Evolutionary conservation across 2,113 vertebrate species (phyloP), one percentile per base, ranked within the genome.

Genomic region (Pogonocichla stellata): DNA sequence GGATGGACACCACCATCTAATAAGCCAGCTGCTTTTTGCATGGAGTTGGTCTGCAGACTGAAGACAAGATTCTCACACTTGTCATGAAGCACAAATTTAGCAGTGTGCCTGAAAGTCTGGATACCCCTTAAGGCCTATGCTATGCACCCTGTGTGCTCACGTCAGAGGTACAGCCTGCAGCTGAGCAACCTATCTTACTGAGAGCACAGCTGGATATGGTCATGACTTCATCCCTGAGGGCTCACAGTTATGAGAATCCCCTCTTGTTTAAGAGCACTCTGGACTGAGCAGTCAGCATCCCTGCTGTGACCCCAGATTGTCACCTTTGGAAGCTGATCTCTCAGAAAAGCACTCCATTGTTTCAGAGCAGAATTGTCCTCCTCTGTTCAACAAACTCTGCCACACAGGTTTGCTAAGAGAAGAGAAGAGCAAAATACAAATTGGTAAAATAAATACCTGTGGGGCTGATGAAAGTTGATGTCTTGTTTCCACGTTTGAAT

Each of bases 301-400:
- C 75, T 77, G 84, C 84, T 87, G 84, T 84, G 90, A 28, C 56
- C 89, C 57, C 57, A 69, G 50, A 92, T 4, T 84, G 65, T 91
- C 80, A 89, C 69, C 48, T 95, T 75, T 95, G 89, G 77, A 89
- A 92, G 80, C 14, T 72, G 83, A 86, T 81, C 77, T 67, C 72
- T 79, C 82, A 92, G 69, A 61, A 93, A 43, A 78, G 19, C 29
- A 87, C 73, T 83, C 77, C 42, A 64, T 71, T 9, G 1, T 83
- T 94, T 93, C 74, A 77, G 67, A 54, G 77, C 26, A 75, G 66
- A 80, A 43, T 29, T 90, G 66, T 69, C 47, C 82, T 84, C n/a
- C 42, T 74, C 50, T 22, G 24, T 48, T 86, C 72, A 85, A 81
- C 64, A 94, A 94, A 67, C 33, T 93, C 85, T 85, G 51, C 65